Evolutionary conservation across 2,797 vertebrate genomes (phyloP).

Genomic region (Triplophysa yarkandensis): DNA sequence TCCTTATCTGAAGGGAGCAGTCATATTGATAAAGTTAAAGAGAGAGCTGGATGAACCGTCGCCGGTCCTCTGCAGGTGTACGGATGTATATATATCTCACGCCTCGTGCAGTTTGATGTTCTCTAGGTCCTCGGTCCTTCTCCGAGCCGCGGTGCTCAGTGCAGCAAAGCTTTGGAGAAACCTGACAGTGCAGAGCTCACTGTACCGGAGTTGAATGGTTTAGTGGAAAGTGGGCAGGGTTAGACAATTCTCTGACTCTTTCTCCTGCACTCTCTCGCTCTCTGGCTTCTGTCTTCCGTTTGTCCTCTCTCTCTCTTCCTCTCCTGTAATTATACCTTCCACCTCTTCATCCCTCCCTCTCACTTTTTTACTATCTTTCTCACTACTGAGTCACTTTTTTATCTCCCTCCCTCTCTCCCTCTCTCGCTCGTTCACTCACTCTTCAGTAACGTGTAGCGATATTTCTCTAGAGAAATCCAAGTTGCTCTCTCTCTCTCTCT

Average conservation of each 20-base stretch:
- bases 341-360: conserved; percentile 69
- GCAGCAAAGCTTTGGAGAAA: conserved; percentile 58
- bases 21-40: conserved; percentile 46
- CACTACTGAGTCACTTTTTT: conserved; percentile 63
- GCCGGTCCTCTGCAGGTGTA: conserved; percentile 11
- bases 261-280: conserved; percentile 56
- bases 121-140: conserved; percentile 30
- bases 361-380: conserved; percentile 75
- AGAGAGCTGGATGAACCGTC: conserved; percentile 12
- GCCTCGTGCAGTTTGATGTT: conserved; percentile 31
- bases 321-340: conserved; percentile 79
- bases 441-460: conserved; percentile 59
- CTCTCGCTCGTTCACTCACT: conserved; percentile 36
- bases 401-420: conserved; percentile 50
- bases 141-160: conserved; percentile 39
- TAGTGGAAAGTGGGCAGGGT: conserved; percentile 73
- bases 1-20: conserved; percentile 54
- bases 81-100: not conserved
- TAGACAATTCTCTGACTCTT: conserved; percentile 67
- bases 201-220: conserved; percentile 66
- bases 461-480: conserved; percentile 49
- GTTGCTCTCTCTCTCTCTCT: conserved; percentile 45
- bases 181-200: conserved; percentile 57
- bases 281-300: conserved; percentile 59
- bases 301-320: conserved; percentile 63